Base-by-base conservation (phyloP, 2,888 invertebrate genomes). In the Prenolepis imparis region DNA sequence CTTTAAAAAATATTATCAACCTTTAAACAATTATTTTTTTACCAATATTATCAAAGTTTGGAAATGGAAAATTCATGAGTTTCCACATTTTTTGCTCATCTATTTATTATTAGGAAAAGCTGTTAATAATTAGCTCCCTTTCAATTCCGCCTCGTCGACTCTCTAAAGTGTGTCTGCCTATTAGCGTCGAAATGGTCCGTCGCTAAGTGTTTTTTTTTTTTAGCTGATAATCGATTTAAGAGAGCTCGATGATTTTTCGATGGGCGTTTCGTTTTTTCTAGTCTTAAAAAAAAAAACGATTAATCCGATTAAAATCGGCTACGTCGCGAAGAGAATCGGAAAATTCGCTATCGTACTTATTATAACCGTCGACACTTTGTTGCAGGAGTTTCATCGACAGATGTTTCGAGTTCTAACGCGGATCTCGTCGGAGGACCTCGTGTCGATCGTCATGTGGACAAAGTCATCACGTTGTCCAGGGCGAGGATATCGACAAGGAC, bases 401-500 rank as follows among this genome's bases (percentile, higher is more conserved):
- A 36, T 12, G 21, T 15, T 8, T 21, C 64, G 12, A 32, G n/a
- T 24, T 18, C 6, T 68, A 41, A 77, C 21, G 32, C 52, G 68
- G 68, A 68, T 32, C 28, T 28, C 3, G 28, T 28, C 32, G 18
- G n/a, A 21, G 15, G 15, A 4, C 6, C 63, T 28, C 32, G 18
- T 36, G 36, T 57, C 77, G 57, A 70, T 78, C 36, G 32, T 1
- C 32, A 6, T 36, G 57, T 12, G 59, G 12, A 78, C 24, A 44
- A 48, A 72, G 59, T 80, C 55, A 36, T 72, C 59, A 72, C 44
- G 59, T 48, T 78, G 59, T 70, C 78, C 78, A 59, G 24, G 52
- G 78, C 59, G 48, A 80, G 78, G 72, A 80, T 72, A 44, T 72
- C 78, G 78, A 80, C 78, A 72, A 78, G 78, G 59, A 72, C 72